Conservation (phyloP, 2,113 vertebrate species). For the Eurystomus gularis region DNA sequence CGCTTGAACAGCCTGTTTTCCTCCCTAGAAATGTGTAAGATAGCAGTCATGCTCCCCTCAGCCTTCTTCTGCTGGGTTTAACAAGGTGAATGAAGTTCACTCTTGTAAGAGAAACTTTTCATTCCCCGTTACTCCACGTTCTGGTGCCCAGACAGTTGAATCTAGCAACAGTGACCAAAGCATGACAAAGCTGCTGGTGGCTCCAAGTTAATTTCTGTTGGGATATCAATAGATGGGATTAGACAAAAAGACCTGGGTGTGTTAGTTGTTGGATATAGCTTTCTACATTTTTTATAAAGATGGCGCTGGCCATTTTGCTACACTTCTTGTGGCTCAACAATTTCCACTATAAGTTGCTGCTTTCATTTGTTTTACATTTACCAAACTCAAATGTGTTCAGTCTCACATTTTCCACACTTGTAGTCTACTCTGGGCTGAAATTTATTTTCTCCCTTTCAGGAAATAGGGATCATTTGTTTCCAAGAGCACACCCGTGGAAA, state of each 20-base stretch:
- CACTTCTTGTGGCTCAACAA: background rate
- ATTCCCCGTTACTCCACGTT: background rate
- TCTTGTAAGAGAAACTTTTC: background rate
- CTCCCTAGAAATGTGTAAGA: background rate
- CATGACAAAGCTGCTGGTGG: fast-evolving
- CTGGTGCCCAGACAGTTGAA: fast-evolving
- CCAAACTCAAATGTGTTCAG: background rate
- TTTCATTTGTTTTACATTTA: constrained; percentile 20
- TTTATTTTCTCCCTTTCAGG: constrained; percentile 15
- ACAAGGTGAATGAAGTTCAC: background rate
- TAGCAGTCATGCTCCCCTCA: background rate
- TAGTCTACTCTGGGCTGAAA: background rate
- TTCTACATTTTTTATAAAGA: background rate
- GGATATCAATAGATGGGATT: background rate
- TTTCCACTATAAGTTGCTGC: constrained; percentile 14
- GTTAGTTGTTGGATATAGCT: background rate
- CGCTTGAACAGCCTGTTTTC: background rate
- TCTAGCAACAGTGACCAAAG: background rate
- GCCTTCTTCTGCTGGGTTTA: background rate
- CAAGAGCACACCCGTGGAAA: constrained; percentile 7
- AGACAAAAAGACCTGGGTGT: background rate
- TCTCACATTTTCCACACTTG: constrained; percentile 51
- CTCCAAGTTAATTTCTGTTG: background rate
- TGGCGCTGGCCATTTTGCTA: background rate
- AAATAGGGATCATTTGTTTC: constrained; percentile 34